A percentile compares a stretch with the other conserved stretches of the same genome.
phyloP scores from a whole-genome alignment of 2,113 vertebrate genomes.

The Urocolius indicus region DNA sequence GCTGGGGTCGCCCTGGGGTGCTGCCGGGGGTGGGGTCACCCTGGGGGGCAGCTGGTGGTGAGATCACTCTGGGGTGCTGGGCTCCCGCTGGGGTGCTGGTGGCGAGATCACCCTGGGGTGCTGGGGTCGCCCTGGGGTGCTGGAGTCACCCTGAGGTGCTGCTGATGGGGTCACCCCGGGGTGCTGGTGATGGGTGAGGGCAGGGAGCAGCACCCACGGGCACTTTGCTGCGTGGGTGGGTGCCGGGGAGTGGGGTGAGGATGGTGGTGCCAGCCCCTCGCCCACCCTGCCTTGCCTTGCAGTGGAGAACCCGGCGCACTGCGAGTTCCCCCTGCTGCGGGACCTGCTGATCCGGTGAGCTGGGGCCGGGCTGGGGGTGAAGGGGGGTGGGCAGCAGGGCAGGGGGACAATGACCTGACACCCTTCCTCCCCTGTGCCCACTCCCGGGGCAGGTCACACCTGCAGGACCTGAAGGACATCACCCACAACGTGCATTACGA shows the following conservation, averaged over 20 bases:
- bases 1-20: too few species aligned
- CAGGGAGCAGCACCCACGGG: neutral
- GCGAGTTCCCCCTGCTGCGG: constrained; percentile 90
- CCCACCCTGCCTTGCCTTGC: constrained; percentile 34
- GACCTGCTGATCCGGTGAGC: constrained; percentile 95
- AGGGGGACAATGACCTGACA: neutral
- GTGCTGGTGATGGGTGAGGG: too few species aligned
- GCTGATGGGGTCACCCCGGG: too few species aligned
- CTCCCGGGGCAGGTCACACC: constrained; percentile 81
- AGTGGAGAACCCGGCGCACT: constrained; percentile 94
- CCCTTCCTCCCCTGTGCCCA: neutral
- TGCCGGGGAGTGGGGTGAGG: neutral
- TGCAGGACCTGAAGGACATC: constrained; percentile 97
- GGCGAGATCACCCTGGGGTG: too few species aligned
- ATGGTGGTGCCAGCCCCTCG: neutral
- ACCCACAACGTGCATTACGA: constrained; percentile 95
- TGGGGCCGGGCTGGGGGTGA: accelerated
- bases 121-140: too few species aligned
- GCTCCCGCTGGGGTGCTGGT: too few species aligned
- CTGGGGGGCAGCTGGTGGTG: too few species aligned
- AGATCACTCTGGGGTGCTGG: too few species aligned
- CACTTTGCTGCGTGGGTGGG: neutral
- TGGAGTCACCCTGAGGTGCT: too few species aligned
- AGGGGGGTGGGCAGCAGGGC: accelerated
- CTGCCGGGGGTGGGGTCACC: too few species aligned